Evolutionary conservation across 2,113 vertebrate species (phyloP).

Genomic region (Mustelus asterias): DNA sequence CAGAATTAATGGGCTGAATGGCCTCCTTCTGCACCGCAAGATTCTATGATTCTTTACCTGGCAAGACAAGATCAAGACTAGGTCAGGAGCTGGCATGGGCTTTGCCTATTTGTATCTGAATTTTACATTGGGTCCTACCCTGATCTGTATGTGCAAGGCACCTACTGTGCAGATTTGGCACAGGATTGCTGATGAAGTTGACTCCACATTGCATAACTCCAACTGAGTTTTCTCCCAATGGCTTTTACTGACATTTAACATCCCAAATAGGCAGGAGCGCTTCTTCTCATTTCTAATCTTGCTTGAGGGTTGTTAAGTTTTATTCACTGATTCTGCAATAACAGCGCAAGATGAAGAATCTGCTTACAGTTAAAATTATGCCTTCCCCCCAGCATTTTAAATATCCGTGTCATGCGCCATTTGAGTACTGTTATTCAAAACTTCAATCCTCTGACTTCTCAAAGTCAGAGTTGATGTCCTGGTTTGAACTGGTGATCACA

Average conservation of each 20-base stretch:
- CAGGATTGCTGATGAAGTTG: neutral
- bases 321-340: neutral
- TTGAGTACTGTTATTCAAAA: neutral
- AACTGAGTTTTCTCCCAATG: neutral
- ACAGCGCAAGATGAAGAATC: neutral
- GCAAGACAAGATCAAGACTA: no score
- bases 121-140: neutral
- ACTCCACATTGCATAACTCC: neutral
- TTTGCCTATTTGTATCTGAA: neutral
- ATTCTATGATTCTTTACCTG: neutral
- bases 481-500: neutral
- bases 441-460: neutral
- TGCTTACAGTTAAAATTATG: neutral
- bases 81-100: neutral
- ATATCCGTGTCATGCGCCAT: neutral
- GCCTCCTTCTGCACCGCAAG: no score
- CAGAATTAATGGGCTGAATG: no score
- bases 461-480: neutral
- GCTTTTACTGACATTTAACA: neutral
- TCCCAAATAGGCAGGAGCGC: neutral
- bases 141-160: neutral
- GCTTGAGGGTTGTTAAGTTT: conserved; percentile 1
- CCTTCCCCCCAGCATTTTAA: neutral
- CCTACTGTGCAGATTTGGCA: neutral
- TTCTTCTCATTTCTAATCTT: neutral